These are phyloP conservation scores for Drosophila auraria DNA, from an alignment of 1,140 invertebrate genomes.

Conservation along the genomic window DNA sequence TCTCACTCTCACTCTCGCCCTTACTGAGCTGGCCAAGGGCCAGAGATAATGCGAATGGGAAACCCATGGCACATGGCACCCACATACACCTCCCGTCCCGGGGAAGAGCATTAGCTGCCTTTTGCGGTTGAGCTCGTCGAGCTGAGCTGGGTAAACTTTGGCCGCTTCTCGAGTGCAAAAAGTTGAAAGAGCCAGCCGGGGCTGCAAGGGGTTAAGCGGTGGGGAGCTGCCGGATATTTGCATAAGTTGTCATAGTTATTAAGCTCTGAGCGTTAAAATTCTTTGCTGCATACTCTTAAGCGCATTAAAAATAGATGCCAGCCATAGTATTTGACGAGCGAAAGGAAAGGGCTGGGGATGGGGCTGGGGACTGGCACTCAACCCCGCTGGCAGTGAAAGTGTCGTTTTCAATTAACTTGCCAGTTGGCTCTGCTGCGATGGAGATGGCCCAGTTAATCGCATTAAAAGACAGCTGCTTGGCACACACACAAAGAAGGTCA, in stretches of 20 bases:
- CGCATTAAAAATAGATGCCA: slow-evolving; percentile 74
- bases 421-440: slow-evolving; percentile 10
- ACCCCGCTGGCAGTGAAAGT: slow-evolving; percentile 44
- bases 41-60: slow-evolving; percentile 44
- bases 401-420: slow-evolving; percentile 60
- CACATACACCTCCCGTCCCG: slow-evolving; percentile 20
- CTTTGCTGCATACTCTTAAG: slow-evolving; percentile 68
- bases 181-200: slow-evolving; percentile 38
- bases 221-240: slow-evolving; percentile 67
- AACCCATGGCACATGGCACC: slow-evolving; percentile 30
- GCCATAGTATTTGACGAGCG: slow-evolving; percentile 27
- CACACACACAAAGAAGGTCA: slow-evolving; percentile 14
- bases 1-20: slow-evolving; percentile 12
- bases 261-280: slow-evolving; percentile 64
- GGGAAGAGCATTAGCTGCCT: slow-evolving; percentile 71
- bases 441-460: slow-evolving; percentile 43
- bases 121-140: slow-evolving; percentile 66
- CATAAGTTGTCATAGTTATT: slow-evolving; percentile 82
- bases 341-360: background rate
- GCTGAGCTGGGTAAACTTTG: slow-evolving; percentile 47
- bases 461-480: slow-evolving; percentile 43
- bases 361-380: background rate
- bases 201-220: slow-evolving; percentile 25
- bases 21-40: slow-evolving; percentile 38
- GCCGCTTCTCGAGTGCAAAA: slow-evolving; percentile 34